Percentiles rank a stretch among this genome's conserved stretches.
Evolutionary conservation across 2,797 vertebrate species (phyloP).

Genomic region (Alauda arvensis): DNA sequence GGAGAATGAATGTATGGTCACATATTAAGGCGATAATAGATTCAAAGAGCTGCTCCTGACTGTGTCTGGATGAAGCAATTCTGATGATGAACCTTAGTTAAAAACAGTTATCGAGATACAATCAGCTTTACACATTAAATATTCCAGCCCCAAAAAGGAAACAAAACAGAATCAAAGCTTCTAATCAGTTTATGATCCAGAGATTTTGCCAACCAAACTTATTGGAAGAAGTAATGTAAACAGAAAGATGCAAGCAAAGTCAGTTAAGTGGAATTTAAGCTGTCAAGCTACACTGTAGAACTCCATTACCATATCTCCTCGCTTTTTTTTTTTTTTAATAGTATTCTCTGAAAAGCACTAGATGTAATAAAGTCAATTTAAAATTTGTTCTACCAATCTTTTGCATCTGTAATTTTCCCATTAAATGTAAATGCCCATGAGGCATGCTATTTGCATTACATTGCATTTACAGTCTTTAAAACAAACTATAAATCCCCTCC

Average conservation of each 20-base stretch:
- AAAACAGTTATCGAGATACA: conserved; percentile 28
- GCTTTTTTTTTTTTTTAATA: conserved; percentile 78
- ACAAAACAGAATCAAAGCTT: conserved; percentile 56
- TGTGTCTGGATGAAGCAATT: conserved; percentile 20
- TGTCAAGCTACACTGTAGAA: conserved; percentile 69
- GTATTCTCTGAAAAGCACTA: conserved; percentile 81
- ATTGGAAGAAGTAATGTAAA: conserved; percentile 58
- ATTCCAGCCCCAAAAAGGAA: conserved; percentile 38
- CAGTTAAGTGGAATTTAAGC: conserved; percentile 72
- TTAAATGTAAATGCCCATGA: conserved; percentile 86
- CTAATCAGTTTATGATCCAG: conserved; percentile 58
- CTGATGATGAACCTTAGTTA: conserved; percentile 30
- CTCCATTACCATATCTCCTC: conserved; percentile 76
- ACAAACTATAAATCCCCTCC: conserved; percentile 86
- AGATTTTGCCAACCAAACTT: conserved; percentile 53
- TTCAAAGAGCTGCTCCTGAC: conserved; percentile 7
- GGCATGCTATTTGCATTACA: conserved; percentile 86
- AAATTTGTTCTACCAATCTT: conserved; percentile 86
- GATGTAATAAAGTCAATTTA: conserved; percentile 85
- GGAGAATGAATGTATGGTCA: neutral
- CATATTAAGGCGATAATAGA: conserved; percentile 30
- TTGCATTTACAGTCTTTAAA: conserved; percentile 87
- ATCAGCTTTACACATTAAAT: conserved; percentile 26
- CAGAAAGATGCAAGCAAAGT: conserved; percentile 62
- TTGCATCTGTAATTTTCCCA: conserved; percentile 86